A percentile compares a stretch with the other conserved stretches of the same genome.
These are phyloP conservation scores for Aplocera efformata DNA, from an alignment of 2,888 invertebrate genomes.

Conservation along the genomic window DNA sequence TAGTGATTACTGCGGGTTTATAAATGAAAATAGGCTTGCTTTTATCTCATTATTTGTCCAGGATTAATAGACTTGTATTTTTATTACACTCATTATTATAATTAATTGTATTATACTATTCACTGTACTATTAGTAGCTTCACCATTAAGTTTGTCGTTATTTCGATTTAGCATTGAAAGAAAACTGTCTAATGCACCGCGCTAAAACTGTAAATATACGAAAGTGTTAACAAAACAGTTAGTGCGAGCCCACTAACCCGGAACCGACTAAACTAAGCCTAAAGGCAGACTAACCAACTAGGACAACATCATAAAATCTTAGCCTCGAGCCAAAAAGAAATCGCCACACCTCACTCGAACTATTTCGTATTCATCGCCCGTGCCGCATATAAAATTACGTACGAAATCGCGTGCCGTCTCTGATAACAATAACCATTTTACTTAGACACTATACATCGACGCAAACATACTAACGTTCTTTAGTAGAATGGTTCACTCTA, in stretches of 20 bases:
- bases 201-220: constrained; percentile 13
- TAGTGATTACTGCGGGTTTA: too few species aligned
- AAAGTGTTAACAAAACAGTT: constrained; percentile 27
- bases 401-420: constrained; percentile 63
- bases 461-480: constrained; percentile 3
- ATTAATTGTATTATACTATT: too few species aligned
- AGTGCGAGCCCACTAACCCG: constrained; percentile 26
- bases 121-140: too few species aligned
- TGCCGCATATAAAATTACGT: constrained; percentile 69
- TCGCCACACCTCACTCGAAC: constrained; percentile 54
- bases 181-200: not conserved
- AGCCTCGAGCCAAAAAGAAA: constrained; percentile 51
- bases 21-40: not conserved
- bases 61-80: too few species aligned
- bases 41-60: too few species aligned
- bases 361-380: constrained; percentile 68
- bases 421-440: constrained; percentile 53
- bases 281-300: constrained; percentile 33
- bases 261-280: constrained; percentile 25
- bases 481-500: constrained; percentile 27
- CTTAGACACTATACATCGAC: constrained; percentile 31
- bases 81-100: too few species aligned
- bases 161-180: too few species aligned
- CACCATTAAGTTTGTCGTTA: too few species aligned
- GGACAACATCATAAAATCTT: constrained; percentile 31